Evolutionary conservation across 2,797 vertebrate species (phyloP), one percentile per base, ranked within the genome.

Genomic region (Melanotaenia pygmaea): DNA sequence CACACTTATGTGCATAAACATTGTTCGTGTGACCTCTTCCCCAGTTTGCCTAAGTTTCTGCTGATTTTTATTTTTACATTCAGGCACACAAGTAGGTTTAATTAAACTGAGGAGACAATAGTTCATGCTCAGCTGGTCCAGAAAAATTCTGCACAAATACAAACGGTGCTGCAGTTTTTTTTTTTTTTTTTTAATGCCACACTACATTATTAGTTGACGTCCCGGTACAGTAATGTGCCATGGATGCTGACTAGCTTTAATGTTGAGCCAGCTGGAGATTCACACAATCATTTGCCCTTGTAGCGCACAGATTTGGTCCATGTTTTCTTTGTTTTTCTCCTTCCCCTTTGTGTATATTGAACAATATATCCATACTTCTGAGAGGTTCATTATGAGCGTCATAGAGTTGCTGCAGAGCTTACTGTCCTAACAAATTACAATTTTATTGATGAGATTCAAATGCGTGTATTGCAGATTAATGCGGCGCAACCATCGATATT

Each of bases 21-120:
- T 82, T 89, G 80, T 88, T 92, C 91, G 91, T 91, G 60, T 69
- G 54, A 90, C 63, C 62, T 54, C n/a, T n/a, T 45, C 80, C 88
- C 88, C 75, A 85, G 89, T 68, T 88, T 92, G 86, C 88, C 87
- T 86, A 70, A 88, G 88, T 89, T 92, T 89, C 73, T 93, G 94
- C 93, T 18, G 22, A 65, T 26, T 30, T 90, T 84, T 50, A 3
- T 76, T 63, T 64, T 72, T 84, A 90, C 82, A 86, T 89, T 93
- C 91, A 88, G 74, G 86, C 92, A 95, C 93, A 91, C 89, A 94
- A 91, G 93, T 91, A 64, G 83, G 67, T 78, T 83, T 82, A 71
- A 47, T 70, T 70, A 74, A 66, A 38, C 71, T 45, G 50, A 74
- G 38, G 57, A 73, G 72, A 5, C 28, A 54, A 53, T 5, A 14